Base-by-base conservation (phyloP, 2,888 invertebrate genomes). In the Plemyria rubiginata region DNA sequence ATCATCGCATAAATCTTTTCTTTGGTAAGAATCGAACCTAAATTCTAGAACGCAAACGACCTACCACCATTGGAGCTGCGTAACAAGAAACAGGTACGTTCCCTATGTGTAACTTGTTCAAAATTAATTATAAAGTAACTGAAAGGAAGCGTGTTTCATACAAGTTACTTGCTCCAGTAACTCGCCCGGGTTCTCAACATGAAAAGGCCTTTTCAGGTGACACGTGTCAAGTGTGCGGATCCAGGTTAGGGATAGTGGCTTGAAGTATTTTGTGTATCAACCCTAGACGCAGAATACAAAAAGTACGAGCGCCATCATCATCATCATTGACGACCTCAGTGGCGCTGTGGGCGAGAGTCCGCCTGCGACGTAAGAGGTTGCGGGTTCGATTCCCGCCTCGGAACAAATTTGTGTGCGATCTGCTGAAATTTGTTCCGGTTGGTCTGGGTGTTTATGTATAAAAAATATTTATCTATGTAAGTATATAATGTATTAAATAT, bases 111-210 rank as follows among this genome's bases (percentile, higher is more conserved):
- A 15, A 29, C 53, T 53, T 51, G 43, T 51, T 54, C 16, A 52
- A 61, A 56, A 60, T 64, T 60, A 64, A 64, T 60, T 60, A 64
- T 45, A 64, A 60, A 56, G 56, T 55, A 48, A 12, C 54, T 56
- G 46, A 60, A 51, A 49, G 43, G 9, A 51, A 49, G 54, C 11
- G 29, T 38, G 7, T 43, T 41, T 59, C 16, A 40, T 38, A 16
- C 55, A 13, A 53, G 56, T 61, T 16, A 41, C 56, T 56, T n/a
- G 46, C 28, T 51, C 60, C n/a, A 54, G 56, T 50, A 46, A 53
- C 55, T 59, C 43, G 53, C 45, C 36, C 13, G 36, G 32, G 54
- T 28, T 52, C 38, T 48, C 16, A 36, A 32, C 50, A 1, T 59
- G 50, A 63, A 64, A 40, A 48, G 59, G 51, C 46, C 46, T n/a